Conservation (phyloP, 2,888 invertebrate species). For the Xestia ashworthii region DNA sequence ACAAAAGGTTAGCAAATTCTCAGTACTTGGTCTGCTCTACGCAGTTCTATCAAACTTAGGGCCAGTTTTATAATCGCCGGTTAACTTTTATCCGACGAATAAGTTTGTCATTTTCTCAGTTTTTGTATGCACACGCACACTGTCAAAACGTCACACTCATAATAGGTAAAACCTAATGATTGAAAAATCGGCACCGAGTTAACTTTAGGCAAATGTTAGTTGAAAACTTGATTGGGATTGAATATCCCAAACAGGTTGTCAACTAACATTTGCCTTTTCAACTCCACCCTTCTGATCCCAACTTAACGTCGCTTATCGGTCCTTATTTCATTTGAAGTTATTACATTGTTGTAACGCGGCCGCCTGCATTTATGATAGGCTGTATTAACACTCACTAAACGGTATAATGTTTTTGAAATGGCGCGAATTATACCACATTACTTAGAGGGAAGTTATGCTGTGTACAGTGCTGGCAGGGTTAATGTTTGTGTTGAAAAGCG, state of each 20-base stretch:
- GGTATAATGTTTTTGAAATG: slow-evolving; percentile 42
- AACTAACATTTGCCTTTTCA: neutral
- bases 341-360: slow-evolving; percentile 49
- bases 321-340: slow-evolving; percentile 65
- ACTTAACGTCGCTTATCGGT: slow-evolving; percentile 38
- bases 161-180: neutral
- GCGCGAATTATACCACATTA: slow-evolving; percentile 20
- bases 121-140: neutral
- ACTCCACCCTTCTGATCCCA: slow-evolving; percentile 16
- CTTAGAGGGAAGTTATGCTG: slow-evolving; percentile 18
- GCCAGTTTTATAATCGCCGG: too few relatives aligned
- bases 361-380: slow-evolving; percentile 58
- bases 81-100: neutral
- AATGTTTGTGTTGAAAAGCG: slow-evolving; percentile 9
- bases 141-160: neutral
- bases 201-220: too few relatives aligned
- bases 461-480: neutral
- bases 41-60: too few relatives aligned
- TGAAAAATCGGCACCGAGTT: neutral
- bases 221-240: too few relatives aligned
- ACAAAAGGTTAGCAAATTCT: neutral
- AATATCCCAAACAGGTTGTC: too few relatives aligned
- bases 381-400: slow-evolving; percentile 59
- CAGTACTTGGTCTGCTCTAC: neutral
- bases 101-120: neutral